Base-by-base conservation (phyloP, 2,113 vertebrate genomes). In the Tichodroma muraria region DNA sequence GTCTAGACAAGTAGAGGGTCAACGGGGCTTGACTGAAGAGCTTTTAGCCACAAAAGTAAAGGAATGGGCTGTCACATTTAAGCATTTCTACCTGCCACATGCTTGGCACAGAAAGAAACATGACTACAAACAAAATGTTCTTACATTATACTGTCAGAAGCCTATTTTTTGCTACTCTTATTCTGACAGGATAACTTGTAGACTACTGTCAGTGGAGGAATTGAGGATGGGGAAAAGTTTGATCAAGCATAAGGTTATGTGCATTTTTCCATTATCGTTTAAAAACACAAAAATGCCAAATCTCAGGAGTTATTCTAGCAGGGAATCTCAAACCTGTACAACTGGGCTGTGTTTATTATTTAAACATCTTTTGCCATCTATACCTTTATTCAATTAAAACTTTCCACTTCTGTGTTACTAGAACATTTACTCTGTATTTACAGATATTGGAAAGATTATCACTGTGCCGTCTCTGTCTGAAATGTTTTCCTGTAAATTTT, bases 161-260 rank as follows among this genome's bases (percentile, higher is more conserved):
- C 85, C 90, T 93, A 80, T 95, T 95, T 95, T 95, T 94, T 94
- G 90, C 88, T 91, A 80, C 88, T 91, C 87, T 91, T 10, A 7
- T 88, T 90, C 77, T 95, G 91, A 95, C 94, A 97, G 84, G 53
- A 92, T 97, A 96, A 96, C 89, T 95, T 95, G 91, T 96, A 80
- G 91, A 59, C 80, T 90, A 93, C 85, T 90, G 90, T 92, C 94
- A 92, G 93, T 91, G 85, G 65, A 92, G 93, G 80, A 95, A 96
- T 93, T 88, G 82, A 91, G 57, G 25, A 83, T 84, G 37, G 85
- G 64, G 91, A 78, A 86, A 88, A 88, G 82, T 93, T 93, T 91
- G 85, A 90, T 93, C 88, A 92, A 95, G 77, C 93, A 94, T 95
- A 95, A 95, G 94, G 93, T 96, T 96, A 89, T 89, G 89, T 92